Evolutionary conservation across 1,140 invertebrate species (phyloP).

Genomic region (Lepidurus couesii): DNA sequence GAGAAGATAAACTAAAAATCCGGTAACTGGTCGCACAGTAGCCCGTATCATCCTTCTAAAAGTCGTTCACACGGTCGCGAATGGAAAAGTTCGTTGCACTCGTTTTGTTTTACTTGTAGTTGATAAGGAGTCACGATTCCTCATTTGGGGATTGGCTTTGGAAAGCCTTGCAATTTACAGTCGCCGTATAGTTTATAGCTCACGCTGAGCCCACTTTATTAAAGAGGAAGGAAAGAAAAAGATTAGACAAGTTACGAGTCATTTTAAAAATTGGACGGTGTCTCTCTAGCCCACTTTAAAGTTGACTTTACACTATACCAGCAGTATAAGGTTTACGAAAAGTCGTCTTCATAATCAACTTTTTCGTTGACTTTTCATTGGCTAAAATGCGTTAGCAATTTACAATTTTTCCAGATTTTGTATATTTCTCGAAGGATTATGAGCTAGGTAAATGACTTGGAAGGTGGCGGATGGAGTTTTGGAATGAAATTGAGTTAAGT

Average conservation of each 20-base stretch:
- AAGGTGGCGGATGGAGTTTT: neutral
- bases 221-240: no score
- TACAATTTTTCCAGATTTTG: no score
- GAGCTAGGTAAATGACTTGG: neutral
- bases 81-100: constrained; percentile 5
- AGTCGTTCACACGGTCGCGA: neutral
- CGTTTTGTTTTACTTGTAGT: constrained; percentile 10
- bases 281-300: no score
- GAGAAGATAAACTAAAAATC: neutral
- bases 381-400: no score
- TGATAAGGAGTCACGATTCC: constrained; percentile 5
- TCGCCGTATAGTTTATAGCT: neutral
- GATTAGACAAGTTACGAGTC: no score
- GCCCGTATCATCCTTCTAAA: neutral
- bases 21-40: neutral
- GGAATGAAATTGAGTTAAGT: neutral
- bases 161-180: neutral
- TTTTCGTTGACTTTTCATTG: no score
- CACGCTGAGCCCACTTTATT: neutral
- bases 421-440: no score
- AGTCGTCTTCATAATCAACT: no score
- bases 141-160: neutral
- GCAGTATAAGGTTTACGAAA: no score
- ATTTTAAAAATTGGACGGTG: no score
- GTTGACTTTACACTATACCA: no score